Evolutionary conservation across 92 coral and sea anemone species (phyloP).

Genomic region (Hydrozoanthus gracilis): DNA sequence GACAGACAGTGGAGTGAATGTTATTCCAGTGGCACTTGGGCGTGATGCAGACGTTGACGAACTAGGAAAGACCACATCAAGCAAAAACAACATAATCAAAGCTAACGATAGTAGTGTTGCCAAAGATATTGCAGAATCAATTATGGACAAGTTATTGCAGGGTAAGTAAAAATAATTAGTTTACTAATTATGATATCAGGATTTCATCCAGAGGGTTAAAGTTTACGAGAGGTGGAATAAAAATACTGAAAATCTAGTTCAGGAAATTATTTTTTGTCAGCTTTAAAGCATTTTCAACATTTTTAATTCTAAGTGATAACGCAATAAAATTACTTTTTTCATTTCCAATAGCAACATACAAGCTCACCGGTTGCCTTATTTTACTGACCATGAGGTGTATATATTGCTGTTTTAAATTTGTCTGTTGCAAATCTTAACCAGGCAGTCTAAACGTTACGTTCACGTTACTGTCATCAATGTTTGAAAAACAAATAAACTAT

Average conservation of each 20-base stretch:
- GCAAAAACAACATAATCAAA: conserved; percentile 53
- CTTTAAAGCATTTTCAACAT: not conserved
- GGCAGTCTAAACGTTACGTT: too few relatives aligned
- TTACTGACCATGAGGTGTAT: too few relatives aligned
- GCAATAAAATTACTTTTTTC: not conserved
- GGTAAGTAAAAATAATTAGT: conserved; percentile 53
- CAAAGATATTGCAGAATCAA: conserved; percentile 57
- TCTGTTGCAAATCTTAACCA: too few relatives aligned
- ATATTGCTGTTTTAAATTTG: too few relatives aligned
- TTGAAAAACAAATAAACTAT: too few relatives aligned
- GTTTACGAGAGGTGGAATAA: not conserved
- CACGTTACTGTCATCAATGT: too few relatives aligned
- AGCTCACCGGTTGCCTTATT: too few relatives aligned
- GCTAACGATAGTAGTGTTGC: conserved; percentile 11
- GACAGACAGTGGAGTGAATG: conserved; percentile 68
- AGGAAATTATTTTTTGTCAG: not conserved
- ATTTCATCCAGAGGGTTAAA: not conserved
- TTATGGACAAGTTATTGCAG: conserved; percentile 75
- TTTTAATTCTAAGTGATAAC: not conserved
- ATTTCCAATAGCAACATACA: not conserved
- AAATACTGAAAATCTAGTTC: too few relatives aligned
- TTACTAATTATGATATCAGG: not conserved
- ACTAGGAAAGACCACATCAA: conserved; percentile 58
- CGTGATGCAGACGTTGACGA: conserved; percentile 70
- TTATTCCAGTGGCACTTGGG: conserved; percentile 84